These are phyloP conservation scores for Bucorvus abyssinicus DNA, from an alignment of 2,797 vertebrate species.

Conservation along the genomic window DNA sequence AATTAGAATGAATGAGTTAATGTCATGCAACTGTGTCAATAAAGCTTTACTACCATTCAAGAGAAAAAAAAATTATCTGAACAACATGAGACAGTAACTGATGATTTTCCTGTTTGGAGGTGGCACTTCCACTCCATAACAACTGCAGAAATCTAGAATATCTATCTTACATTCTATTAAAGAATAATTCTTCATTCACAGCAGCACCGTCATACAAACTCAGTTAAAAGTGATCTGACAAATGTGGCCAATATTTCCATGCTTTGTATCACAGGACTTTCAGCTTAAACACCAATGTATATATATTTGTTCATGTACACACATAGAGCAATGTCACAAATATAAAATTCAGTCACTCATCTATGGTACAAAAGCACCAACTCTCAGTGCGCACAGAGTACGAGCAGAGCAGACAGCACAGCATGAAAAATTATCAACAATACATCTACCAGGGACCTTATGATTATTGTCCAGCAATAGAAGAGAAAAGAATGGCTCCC, in stretches of 20 bases:
- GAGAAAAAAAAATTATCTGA: neutral
- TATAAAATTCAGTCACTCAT: neutral
- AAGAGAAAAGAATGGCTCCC: neutral
- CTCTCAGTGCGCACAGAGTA: neutral
- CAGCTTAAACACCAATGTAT: neutral
- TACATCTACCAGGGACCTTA: neutral
- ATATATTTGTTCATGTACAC: neutral
- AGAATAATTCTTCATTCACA: neutral
- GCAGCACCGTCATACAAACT: neutral
- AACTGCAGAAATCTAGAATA: neutral
- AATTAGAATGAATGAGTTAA: neutral
- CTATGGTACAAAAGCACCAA: neutral
- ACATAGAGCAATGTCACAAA: neutral
- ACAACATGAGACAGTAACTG: neutral
- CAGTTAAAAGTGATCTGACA: neutral
- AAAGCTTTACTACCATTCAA: neutral
- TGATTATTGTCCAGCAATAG: neutral
- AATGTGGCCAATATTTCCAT: neutral
- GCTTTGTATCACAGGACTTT: neutral
- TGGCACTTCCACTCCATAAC: neutral
- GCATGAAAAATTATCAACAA: neutral
- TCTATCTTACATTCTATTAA: neutral
- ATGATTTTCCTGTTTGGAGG: neutral
- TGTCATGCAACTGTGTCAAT: neutral
- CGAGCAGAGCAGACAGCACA: neutral